Conservation (phyloP, 2,888 invertebrate genomes). For the Elmis aenea region DNA sequence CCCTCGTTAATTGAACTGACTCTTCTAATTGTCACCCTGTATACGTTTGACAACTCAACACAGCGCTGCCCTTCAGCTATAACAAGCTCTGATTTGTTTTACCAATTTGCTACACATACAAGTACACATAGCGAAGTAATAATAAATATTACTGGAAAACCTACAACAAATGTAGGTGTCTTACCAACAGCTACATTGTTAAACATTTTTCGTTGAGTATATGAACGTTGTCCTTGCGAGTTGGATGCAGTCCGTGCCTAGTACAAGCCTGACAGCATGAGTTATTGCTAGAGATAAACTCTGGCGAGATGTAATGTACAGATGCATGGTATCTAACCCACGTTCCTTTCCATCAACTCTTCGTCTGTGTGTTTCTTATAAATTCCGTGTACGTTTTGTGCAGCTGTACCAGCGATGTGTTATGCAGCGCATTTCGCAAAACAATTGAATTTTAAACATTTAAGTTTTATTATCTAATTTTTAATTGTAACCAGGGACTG, state of each 20-base stretch:
- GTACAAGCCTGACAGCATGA: slow-evolving; percentile 42
- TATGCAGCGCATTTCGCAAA: too few species aligned
- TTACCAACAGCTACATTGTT: slow-evolving; percentile 39
- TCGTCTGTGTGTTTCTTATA: slow-evolving; percentile 21
- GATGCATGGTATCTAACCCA: slow-evolving; percentile 46
- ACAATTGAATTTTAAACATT: too few species aligned
- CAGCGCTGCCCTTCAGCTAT: background rate
- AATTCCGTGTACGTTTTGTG: too few species aligned
- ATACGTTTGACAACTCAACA: too few species aligned
- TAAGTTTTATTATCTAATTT: too few species aligned
- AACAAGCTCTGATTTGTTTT: slow-evolving; percentile 5
- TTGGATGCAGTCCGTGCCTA: slow-evolving; percentile 41
- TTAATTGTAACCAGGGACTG: too few species aligned
- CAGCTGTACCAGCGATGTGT: too few species aligned
- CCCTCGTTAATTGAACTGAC: too few species aligned
- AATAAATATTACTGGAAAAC: slow-evolving; percentile 23
- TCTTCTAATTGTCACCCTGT: too few species aligned
- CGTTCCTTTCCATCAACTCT: slow-evolving; percentile 41
- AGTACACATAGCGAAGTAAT: slow-evolving; percentile 14
- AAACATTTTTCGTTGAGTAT: slow-evolving; percentile 39
- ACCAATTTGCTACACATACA: slow-evolving; percentile 9
- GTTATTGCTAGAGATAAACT: slow-evolving; percentile 43
- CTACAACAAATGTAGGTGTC: slow-evolving; percentile 38
- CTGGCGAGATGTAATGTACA: slow-evolving; percentile 44
- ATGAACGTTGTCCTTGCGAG: slow-evolving; percentile 38